Conservation (phyloP, 2,113 vertebrate genomes). For the Peromyscus leucopus region DNA sequence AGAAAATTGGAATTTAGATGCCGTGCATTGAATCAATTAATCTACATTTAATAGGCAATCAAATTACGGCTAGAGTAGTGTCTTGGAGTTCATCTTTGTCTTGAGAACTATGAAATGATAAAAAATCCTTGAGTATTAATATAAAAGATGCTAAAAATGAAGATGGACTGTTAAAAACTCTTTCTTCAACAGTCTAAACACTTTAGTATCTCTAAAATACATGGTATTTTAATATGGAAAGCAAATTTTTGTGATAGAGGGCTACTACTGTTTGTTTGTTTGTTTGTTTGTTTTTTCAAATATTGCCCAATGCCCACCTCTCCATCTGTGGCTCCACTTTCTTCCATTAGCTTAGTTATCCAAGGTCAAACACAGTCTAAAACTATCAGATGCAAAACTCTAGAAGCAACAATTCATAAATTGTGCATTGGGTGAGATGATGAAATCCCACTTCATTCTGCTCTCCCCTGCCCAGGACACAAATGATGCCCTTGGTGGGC, state of each 20-base stretch:
- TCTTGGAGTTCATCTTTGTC: background rate
- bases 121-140: background rate
- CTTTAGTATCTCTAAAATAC: background rate
- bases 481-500: background rate
- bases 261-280: background rate
- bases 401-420: background rate
- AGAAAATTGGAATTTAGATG: background rate
- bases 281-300: too few relatives aligned
- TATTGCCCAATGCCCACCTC: background rate
- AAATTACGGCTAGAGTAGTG: background rate
- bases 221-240: background rate
- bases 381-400: background rate
- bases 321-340: background rate
- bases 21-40: background rate
- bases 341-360: background rate
- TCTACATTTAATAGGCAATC: background rate
- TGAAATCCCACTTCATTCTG: background rate
- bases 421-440: background rate
- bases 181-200: background rate
- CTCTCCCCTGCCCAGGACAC: background rate
- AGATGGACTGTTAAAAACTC: background rate
- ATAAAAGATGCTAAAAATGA: conserved; percentile 28
- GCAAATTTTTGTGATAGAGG: background rate
- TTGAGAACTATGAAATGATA: background rate
- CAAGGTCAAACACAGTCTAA: background rate